Conservation (phyloP, 92 coral and sea anemone genomes). For the Epizoanthus scotinus region DNA sequence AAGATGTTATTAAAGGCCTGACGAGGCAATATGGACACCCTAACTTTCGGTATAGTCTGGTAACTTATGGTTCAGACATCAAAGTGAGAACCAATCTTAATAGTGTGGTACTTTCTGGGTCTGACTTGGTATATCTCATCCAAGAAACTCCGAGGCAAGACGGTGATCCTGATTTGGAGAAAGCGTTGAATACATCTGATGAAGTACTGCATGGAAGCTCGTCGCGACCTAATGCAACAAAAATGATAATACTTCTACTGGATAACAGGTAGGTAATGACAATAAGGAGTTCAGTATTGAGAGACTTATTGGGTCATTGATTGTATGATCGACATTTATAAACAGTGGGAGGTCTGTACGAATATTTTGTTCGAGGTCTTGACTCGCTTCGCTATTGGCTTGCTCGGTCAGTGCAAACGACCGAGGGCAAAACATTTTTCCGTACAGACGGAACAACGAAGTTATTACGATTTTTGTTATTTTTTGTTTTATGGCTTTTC, state of each 20-base stretch:
- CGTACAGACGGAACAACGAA: too few relatives aligned
- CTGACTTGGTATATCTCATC: not conserved
- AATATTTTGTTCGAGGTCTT: too few relatives aligned
- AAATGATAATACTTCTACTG: not conserved
- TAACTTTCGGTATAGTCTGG: not conserved
- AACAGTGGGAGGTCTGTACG: too few relatives aligned
- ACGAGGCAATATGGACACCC: not conserved
- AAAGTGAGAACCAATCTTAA: not conserved
- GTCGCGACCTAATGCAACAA: conserved; percentile 7
- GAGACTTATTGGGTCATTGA: too few relatives aligned
- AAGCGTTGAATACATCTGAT: not conserved
- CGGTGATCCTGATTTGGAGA: conserved; percentile 6
- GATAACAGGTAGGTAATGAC: conserved; percentile 5
- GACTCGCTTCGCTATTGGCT: too few relatives aligned
- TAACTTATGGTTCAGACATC: not conserved
- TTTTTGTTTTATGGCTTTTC: too few relatives aligned
- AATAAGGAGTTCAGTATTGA: too few relatives aligned
- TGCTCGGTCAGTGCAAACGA: too few relatives aligned
- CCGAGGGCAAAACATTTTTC: too few relatives aligned
- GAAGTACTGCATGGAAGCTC: not conserved
- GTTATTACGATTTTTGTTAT: too few relatives aligned
- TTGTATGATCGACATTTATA: too few relatives aligned
- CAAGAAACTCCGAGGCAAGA: not conserved
- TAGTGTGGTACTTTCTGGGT: not conserved
- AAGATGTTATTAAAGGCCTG: not conserved